Evolutionary conservation across 1,140 invertebrate species (phyloP), one percentile per base, ranked within the genome.

Genomic region (Oppia nitens): DNA sequence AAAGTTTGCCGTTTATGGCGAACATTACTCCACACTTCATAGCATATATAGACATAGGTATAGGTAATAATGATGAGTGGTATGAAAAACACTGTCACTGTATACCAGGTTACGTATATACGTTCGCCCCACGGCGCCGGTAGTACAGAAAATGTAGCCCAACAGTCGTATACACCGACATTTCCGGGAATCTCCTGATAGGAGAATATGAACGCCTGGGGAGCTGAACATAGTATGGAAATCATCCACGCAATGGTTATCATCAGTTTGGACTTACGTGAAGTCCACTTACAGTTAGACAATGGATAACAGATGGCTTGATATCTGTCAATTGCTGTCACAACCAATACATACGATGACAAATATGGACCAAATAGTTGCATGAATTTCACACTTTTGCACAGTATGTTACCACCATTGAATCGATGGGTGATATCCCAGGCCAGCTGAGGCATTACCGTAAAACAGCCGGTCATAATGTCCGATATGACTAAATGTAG

Each of bases 401-500:
- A 85, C 11, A 84, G 68, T 32, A 79, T 58, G 50, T 75, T 73
- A 0, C 79, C 79, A n/a, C 81, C 82, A 62, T 76, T 69, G 71
- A 83, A 84, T 60, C 79, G 66, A 57, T 68, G 75, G 1, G 75
- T 80, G 40, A 80, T 74, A 48, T 84, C 80, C 83, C 82, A 84
- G 3, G 75, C 75, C 4, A 85, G 66, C 70, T 85, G 83, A 0
- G 83, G 81, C 20, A 85, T 69, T 12, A 83, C 79, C 65, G 81
- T 81, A 47, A 83, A 74, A 60, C 83, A 74, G 1, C 79, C 83
- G 0, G 82, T 83, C 53, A 83, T 70, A 24, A 85, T 69, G 68
- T 85, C 83, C 0, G 83, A 80, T 27, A 84, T 73, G 62, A 80
- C 81, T 27, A 85, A 70, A 66, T 84, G 81, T 56, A 83, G 71